Base-by-base conservation (phyloP, 2,797 vertebrate species). In the Philypnodon macrostomus region DNA sequence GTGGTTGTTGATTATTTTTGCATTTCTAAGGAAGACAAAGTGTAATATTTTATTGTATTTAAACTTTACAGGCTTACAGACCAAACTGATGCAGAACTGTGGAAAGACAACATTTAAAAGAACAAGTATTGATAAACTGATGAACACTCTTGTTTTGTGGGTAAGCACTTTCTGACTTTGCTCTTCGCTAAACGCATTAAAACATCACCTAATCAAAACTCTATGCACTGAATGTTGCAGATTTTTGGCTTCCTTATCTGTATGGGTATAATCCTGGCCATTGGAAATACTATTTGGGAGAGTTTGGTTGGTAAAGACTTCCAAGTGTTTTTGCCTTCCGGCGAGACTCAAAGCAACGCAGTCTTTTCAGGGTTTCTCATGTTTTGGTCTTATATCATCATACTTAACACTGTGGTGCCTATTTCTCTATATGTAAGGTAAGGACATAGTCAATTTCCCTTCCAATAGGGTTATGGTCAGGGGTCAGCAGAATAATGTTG, bases 301-400 rank as follows among this genome's bases (percentile, higher is more conserved):
- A 87, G 85, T 0, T 81, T 89, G 75, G 86, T 92, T 5, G 93
- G 93, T 42, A 60, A 41, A 39, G 85, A 85, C 64, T 96, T 96
- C 81, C 92, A 93, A 85, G 88, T 90, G 64, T 95, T 92, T 83
- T 79, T 96, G 63, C 92, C 90, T 0, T 90, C 91, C 92, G 90
- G 92, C 5, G 42, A 60, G 11, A 40, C 56, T 50, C 73, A 63
- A 44, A 63, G 41, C 0, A 87, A 82, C 37, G 90, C 91, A 0
- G 89, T 91, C 44, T 93, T 94, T 81, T 95, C 94, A 0, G 94
- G 92, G 58, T 95, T 96, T 82, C 92, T 96, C 67, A 91, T 92
- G 61, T 96, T 96, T 87, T 95, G 93, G 93, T 96, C 94, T 36
- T 95, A 96, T 69, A 88, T 95, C 87, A 95, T 96, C 88, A 94